Evolutionary conservation across 2,113 vertebrate genomes (phyloP).

Genomic region (Hippocampus mohnikei): DNA sequence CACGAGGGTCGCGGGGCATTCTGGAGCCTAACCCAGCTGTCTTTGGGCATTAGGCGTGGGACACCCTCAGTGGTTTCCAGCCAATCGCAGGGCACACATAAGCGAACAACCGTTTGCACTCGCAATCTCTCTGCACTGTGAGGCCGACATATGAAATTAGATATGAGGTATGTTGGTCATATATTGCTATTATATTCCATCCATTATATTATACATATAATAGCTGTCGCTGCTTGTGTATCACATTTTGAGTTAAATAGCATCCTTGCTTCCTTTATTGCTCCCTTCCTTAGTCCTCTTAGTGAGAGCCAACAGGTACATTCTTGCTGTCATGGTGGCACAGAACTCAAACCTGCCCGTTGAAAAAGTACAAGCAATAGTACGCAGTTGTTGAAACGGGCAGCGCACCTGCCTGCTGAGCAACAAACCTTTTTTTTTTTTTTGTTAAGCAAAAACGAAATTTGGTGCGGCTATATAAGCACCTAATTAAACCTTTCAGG

Average conservation of each 20-base stretch:
- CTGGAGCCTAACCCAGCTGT: no score
- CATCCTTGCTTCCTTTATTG: neutral
- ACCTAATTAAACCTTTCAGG: conserved; percentile 24
- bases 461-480: conserved; percentile 16
- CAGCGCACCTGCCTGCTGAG: neutral
- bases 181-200: no score
- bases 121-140: no score
- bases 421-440: neutral
- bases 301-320: conserved; percentile 5
- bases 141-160: no score
- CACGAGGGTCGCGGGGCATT: no score
- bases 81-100: no score
- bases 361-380: conserved; percentile 21
- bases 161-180: no score
- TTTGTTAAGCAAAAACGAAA: conserved; percentile 32
- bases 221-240: no score
- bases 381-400: conserved; percentile 21
- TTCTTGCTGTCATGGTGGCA: conserved; percentile 5
- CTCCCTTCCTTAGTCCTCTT: neutral
- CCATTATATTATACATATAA: neutral
- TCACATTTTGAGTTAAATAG: neutral
- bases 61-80: no score
- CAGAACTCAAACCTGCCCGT: conserved; percentile 21
- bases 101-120: no score
- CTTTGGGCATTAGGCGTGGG: no score